These are phyloP conservation scores for Natrix natrix DNA, from an alignment of 2,797 vertebrate genomes.

Conservation along the genomic window DNA sequence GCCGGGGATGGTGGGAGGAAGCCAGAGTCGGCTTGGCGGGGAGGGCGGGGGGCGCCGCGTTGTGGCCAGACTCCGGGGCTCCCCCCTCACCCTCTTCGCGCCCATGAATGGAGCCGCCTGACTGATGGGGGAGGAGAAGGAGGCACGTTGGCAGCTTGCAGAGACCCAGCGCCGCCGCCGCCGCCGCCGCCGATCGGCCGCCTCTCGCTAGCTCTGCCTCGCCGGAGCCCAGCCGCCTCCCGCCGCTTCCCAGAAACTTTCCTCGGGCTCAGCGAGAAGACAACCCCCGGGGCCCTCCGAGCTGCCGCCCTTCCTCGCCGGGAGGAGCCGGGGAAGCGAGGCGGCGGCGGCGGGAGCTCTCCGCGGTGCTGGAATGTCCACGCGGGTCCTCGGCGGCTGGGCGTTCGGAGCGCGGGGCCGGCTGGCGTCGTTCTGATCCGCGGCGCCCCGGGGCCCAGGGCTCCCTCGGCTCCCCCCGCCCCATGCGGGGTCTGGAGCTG, in stretches of 20 bases:
- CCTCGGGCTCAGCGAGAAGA: neutral
- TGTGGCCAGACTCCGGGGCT: neutral
- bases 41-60: neutral
- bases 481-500: neutral
- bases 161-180: neutral
- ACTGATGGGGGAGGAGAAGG: neutral
- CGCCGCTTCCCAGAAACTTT: constrained; percentile 24
- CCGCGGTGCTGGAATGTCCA: constrained; percentile 59
- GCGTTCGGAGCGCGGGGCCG: neutral
- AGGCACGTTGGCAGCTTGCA: constrained; percentile 43
- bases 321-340: neutral
- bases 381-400: constrained; percentile 18
- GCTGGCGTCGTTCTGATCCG: neutral
- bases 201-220: neutral
- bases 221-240: neutral
- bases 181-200: neutral
- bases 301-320: neutral
- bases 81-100: neutral
- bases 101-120: neutral
- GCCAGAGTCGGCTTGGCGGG: neutral
- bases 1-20: neutral
- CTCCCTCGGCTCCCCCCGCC: neutral
- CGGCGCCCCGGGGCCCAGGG: constrained; percentile 9
- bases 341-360: constrained; percentile 37
- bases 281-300: neutral